Evolutionary conservation across 2,888 invertebrate species (phyloP).

Genomic region (Chalcis sispes): DNA sequence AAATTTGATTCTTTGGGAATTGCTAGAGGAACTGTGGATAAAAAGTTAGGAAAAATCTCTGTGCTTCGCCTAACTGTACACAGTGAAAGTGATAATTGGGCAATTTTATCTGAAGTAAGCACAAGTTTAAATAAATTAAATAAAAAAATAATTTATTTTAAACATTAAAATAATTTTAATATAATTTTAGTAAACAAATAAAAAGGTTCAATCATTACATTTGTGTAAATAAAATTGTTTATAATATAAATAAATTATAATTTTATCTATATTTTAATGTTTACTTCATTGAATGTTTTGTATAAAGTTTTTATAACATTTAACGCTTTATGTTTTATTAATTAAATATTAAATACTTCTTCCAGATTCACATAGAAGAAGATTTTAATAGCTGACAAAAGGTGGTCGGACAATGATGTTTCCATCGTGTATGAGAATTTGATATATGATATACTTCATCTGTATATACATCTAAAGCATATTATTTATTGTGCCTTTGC

Average conservation of each 20-base stretch:
- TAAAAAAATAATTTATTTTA: slow-evolving; percentile 2
- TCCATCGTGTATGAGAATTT: slow-evolving; percentile 54
- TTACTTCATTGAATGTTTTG: too few relatives aligned
- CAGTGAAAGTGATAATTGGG: slow-evolving; percentile 91
- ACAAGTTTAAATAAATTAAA: slow-evolving; percentile 10
- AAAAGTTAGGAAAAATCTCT: slow-evolving; percentile 82
- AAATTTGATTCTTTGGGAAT: slow-evolving; percentile 89
- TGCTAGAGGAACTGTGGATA: slow-evolving; percentile 84
- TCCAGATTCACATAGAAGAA: slow-evolving; percentile 74
- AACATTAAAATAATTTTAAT: slow-evolving; percentile 16
- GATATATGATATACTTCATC: slow-evolving; percentile 43
- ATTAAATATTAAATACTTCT: slow-evolving; percentile 22
- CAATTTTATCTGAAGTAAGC: slow-evolving; percentile 91
- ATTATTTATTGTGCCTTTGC: slow-evolving; percentile 56
- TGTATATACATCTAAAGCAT: slow-evolving; percentile 52
- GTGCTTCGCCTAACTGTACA: slow-evolving; percentile 87
- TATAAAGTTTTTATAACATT: too few relatives aligned
- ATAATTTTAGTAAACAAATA: slow-evolving; percentile 20
- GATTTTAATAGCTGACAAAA: slow-evolving; percentile 73
- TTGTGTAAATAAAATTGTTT: background rate
- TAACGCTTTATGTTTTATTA: slow-evolving; percentile 34
- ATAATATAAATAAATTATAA: slow-evolving; percentile 2
- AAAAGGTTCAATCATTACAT: too few relatives aligned
- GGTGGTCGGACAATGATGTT: slow-evolving; percentile 49
- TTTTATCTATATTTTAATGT: too few relatives aligned